These are phyloP conservation scores for Enteromius afrohamiltoni DNA, from an alignment of 2,797 vertebrate genomes.

Conservation along the genomic window DNA sequence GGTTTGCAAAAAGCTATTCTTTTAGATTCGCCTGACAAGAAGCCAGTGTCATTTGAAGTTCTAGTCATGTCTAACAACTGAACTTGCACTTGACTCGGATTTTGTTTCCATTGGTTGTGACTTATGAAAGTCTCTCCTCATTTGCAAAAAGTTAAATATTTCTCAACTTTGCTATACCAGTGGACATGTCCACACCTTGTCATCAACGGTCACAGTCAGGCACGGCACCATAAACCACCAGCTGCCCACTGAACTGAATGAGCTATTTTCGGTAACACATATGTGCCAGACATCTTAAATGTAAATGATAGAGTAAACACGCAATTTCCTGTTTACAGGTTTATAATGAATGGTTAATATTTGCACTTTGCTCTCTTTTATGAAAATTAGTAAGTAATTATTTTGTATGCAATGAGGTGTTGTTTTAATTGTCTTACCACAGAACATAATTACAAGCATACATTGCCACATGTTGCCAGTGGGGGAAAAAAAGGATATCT, in stretches of 20 bases:
- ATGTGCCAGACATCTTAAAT: neutral
- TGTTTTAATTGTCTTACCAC: slow-evolving; percentile 2
- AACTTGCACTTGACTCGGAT: neutral
- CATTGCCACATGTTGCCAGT: slow-evolving; percentile 19
- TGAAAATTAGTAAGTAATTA: neutral
- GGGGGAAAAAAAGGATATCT: slow-evolving; percentile 33
- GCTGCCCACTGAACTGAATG: neutral
- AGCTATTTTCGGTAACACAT: neutral
- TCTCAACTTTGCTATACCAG: neutral
- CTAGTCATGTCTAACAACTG: too few relatives aligned
- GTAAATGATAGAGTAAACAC: neutral
- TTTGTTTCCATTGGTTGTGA: neutral
- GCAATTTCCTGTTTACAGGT: neutral
- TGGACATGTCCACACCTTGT: neutral
- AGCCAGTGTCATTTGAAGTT: too few relatives aligned
- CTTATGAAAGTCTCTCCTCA: neutral
- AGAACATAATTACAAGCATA: slow-evolving; percentile 29
- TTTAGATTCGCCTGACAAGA: too few relatives aligned
- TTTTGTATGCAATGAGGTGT: neutral
- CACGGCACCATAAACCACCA: neutral
- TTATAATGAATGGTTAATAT: neutral
- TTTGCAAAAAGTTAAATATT: neutral
- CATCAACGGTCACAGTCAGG: neutral
- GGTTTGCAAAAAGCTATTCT: too few relatives aligned
- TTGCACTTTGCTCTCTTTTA: neutral